Percentiles rank a stretch among this genome's conserved stretches.
phyloP scores from a whole-genome alignment of 2,888 invertebrate genomes.

The Drosophila birchii region DNA sequence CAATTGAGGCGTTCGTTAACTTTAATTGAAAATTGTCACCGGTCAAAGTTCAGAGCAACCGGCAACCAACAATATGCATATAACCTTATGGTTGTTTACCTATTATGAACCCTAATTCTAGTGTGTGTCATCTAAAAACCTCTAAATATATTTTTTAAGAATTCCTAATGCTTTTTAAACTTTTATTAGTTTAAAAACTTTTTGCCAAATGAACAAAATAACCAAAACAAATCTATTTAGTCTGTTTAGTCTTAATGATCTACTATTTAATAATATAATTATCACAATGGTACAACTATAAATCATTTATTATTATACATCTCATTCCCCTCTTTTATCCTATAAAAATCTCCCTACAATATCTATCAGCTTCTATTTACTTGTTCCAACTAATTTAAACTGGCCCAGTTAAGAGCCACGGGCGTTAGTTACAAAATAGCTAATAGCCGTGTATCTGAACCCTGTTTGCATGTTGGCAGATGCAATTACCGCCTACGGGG shows the following conservation, averaged over 20 bases:
- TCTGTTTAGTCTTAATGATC: too few relatives aligned
- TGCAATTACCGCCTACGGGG: slow-evolving; percentile 52
- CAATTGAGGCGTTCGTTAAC: slow-evolving; percentile 75
- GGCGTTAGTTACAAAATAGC: slow-evolving; percentile 24
- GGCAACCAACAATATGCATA: slow-evolving; percentile 27
- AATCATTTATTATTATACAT: background rate
- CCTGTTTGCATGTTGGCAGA: slow-evolving; percentile 40
- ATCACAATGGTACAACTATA: background rate
- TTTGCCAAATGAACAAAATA: too few relatives aligned
- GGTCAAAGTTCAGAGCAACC: slow-evolving; percentile 65
- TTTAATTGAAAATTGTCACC: slow-evolving; percentile 60
- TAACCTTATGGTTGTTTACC: slow-evolving; percentile 15
- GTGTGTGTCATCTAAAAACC: background rate
- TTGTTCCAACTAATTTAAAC: slow-evolving; percentile 2
- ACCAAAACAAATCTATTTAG: too few relatives aligned
- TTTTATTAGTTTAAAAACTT: too few relatives aligned
- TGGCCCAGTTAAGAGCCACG: slow-evolving; percentile 23
- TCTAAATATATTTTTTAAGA: background rate
- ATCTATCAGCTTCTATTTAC: slow-evolving; percentile 8
- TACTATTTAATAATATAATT: background rate
- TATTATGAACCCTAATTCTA: slow-evolving; percentile 9
- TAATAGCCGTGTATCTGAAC: slow-evolving; percentile 14
- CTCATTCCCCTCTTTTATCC: background rate
- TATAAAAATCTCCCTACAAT: background rate
- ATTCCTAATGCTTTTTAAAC: background rate